Conservation (phyloP, 2,888 invertebrate species). For the Amorpha juglandis region DNA sequence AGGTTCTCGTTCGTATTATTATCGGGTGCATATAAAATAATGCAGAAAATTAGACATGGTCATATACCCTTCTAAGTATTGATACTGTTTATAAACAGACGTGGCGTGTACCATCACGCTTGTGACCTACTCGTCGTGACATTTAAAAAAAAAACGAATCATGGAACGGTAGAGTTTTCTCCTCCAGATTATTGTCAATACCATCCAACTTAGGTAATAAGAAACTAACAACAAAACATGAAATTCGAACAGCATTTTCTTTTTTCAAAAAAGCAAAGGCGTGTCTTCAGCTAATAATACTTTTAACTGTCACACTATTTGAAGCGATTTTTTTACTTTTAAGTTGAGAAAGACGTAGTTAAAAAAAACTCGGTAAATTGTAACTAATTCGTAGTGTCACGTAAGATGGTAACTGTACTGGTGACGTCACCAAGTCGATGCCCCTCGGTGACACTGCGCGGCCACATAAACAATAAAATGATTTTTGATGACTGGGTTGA, state of each 20-base stretch:
- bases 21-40: too few species aligned
- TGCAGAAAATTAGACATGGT: too few species aligned
- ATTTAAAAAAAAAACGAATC: background rate
- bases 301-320: background rate
- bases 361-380: constrained; percentile 9
- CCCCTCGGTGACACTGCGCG: constrained; percentile 20
- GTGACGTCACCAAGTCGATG: constrained; percentile 28
- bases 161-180: background rate
- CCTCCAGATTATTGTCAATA: background rate
- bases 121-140: too few species aligned
- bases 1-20: too few species aligned
- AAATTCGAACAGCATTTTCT: background rate
- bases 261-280: background rate
- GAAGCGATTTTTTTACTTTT: background rate
- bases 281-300: background rate
- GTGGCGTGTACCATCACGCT: too few species aligned
- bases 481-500: constrained; percentile 12
- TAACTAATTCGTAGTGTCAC: constrained; percentile 25
- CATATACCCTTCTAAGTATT: too few species aligned
- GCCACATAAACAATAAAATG: constrained; percentile 24
- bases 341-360: background rate
- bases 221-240: background rate
- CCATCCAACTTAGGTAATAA: background rate
- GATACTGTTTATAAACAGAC: too few species aligned
- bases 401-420: constrained; percentile 28